Evolutionary conservation across 1,140 invertebrate species (phyloP).

Genomic region (Tribolium castaneum): DNA sequence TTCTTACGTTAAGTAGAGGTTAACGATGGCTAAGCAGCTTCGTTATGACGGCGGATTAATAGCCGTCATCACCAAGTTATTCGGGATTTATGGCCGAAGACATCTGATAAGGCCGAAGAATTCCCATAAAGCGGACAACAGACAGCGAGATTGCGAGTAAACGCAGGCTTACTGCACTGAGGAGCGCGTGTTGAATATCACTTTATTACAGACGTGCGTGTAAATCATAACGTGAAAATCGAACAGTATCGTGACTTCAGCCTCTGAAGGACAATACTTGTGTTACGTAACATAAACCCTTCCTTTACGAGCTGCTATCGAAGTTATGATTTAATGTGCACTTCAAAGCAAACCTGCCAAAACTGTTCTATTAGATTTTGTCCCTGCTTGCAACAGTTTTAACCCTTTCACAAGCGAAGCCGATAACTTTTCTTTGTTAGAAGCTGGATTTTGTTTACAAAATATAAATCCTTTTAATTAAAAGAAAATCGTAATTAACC

Average conservation of each 20-base stretch:
- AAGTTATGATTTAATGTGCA: conserved; percentile 27
- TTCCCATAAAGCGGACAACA: conserved; percentile 12
- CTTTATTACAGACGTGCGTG: conserved; percentile 28
- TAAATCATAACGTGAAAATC: conserved; percentile 25
- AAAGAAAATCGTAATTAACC: neutral
- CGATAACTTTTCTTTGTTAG: neutral
- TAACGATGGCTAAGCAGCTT: conserved; percentile 31
- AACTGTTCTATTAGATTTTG: neutral
- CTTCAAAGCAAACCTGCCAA: neutral
- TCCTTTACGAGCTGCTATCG: conserved; percentile 7
- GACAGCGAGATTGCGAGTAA: conserved; percentile 1
- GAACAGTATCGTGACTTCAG: conserved; percentile 18
- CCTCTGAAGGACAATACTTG: neutral
- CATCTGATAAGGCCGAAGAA: conserved; percentile 11
- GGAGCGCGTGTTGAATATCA: neutral
- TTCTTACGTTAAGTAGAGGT: neutral
- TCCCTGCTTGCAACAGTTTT: neutral
- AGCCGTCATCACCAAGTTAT: conserved; percentile 18
- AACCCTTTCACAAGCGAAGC: neutral
- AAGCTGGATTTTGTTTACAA: neutral
- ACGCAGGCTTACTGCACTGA: neutral
- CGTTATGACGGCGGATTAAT: conserved; percentile 27
- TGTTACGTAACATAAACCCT: conserved; percentile 2
- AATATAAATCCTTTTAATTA: neutral
- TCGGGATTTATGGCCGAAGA: conserved; percentile 18